Conservation (phyloP, 2,113 vertebrate genomes). For the Corythornis cristatus region DNA sequence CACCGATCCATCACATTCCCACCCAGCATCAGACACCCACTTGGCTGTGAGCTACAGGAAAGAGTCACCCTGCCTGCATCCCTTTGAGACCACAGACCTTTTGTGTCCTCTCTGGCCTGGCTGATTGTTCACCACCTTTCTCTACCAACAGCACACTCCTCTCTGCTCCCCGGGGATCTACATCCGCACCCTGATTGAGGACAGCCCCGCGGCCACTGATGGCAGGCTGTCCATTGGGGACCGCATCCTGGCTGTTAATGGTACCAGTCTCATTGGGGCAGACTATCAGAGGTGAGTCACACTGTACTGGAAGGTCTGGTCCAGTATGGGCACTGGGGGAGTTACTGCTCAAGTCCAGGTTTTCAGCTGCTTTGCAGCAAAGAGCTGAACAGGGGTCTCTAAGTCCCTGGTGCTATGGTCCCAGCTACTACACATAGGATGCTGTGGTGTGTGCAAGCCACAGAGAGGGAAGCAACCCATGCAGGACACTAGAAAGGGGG, state of each 20-base stretch:
- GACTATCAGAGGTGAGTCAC: constrained; percentile 89
- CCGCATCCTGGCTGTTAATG: constrained; percentile 92
- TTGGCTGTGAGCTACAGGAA: background rate
- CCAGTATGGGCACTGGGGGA: fast-evolving
- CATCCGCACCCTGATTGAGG: constrained; percentile 92
- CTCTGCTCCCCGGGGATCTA: constrained; percentile 91
- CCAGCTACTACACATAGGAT: background rate
- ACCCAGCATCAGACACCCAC: background rate
- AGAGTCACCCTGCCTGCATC: background rate
- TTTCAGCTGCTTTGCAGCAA: background rate
- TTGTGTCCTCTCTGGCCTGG: fast-evolving
- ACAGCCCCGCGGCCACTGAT: constrained; percentile 86
- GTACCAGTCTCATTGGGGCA: constrained; percentile 89
- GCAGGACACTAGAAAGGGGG: background rate
- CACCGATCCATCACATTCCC: fast-evolving
- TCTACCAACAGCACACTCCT: constrained; percentile 85
- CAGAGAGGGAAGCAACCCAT: background rate
- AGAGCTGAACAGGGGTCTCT: background rate
- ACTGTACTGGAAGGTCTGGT: fast-evolving
- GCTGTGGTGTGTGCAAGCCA: fast-evolving
- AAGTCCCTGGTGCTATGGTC: background rate
- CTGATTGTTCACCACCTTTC: background rate
- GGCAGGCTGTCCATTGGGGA: constrained; percentile 90
- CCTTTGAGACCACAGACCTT: background rate
- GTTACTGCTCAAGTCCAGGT: background rate